Evolutionary conservation across 2,888 invertebrate genomes (phyloP), one percentile per base, ranked within the genome.

Genomic region (Nomada hirtipes): DNA sequence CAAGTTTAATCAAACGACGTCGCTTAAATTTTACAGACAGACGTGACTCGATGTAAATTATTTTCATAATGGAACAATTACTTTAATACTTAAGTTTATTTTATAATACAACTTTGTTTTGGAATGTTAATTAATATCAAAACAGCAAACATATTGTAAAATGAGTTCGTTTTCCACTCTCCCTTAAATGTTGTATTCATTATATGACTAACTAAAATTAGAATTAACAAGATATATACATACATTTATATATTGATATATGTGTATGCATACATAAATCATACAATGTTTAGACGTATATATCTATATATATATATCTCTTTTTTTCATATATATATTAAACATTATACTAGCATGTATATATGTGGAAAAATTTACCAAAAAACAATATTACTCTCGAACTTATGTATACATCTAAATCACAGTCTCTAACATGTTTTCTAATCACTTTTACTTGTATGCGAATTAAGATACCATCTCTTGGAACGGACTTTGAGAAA

Each of bases 321-420:
- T 36, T 36, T 7, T 29, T 36, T 36, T 36, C 36, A 36, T 36
- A 57, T 76, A 67, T 82, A 67, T 82, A 67, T 29, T 67, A 71
- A 63, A 59, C 50, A 57, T 72, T 53, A 82, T 77, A 79, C 74
- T 76, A 55, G 57, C 77, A 75, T 53, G 69, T 69, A 60, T 80
- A 64, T 23, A 76, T 52, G 72, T 75, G 72, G 60, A 79, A 82
- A 79, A 74, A 64, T 86, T 76, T 88, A 59, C 47, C 72, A 79
- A 84, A 85, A 85, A 88, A 83, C 67, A 84, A 85, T 64, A 79
- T 81, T 74, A 87, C 69, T 86, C 76, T 89, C 77, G 86, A 89
- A 79, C 83, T 87, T 88, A 88, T 89, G 76, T 90, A 89, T 82
- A 91, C 76, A 81, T 83, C 83, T 84, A 84, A 85, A 90, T 89